Conservation (phyloP, 2,113 vertebrate genomes). For the Hirundichthys speculiger region DNA sequence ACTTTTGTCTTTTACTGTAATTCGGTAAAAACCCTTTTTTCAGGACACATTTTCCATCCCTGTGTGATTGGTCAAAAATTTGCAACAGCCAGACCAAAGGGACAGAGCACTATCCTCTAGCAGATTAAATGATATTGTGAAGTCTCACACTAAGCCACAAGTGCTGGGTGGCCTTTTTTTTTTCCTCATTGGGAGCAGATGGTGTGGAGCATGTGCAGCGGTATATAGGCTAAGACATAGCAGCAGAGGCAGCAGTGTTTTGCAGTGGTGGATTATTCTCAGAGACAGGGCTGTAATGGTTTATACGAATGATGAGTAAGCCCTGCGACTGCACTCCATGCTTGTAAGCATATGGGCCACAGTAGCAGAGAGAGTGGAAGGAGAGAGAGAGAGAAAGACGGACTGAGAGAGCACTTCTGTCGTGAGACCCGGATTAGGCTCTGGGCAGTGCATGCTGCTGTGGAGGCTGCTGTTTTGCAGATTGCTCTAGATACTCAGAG, state of each 20-base stretch:
- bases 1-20: not conserved
- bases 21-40: slow-evolving; percentile 15
- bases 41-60: slow-evolving; percentile 14
- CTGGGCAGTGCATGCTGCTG: slow-evolving; percentile 62
- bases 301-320: slow-evolving; percentile 66
- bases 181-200: slow-evolving; percentile 70
- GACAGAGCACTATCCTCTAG: slow-evolving; percentile 52
- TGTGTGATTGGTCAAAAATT: slow-evolving; percentile 17
- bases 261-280: slow-evolving; percentile 70
- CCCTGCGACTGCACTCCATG: slow-evolving; percentile 34
- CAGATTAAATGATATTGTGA: slow-evolving; percentile 65
- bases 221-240: slow-evolving; percentile 64
- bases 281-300: slow-evolving; percentile 56
- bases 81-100: slow-evolving; percentile 10
- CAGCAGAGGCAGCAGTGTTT: slow-evolving; percentile 63
- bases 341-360: slow-evolving; percentile 22
- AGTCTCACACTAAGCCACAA: slow-evolving; percentile 60
- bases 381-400: slow-evolving; percentile 14
- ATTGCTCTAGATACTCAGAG: slow-evolving; percentile 81
- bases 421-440: slow-evolving; percentile 78
- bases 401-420: slow-evolving; percentile 46
- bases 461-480: slow-evolving; percentile 69
- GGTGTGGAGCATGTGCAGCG: slow-evolving; percentile 61
- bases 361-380: slow-evolving; percentile 20
- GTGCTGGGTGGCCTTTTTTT: slow-evolving; percentile 49